Conservation (phyloP, 2,888 invertebrate species). For the Mimachlamys varia region DNA sequence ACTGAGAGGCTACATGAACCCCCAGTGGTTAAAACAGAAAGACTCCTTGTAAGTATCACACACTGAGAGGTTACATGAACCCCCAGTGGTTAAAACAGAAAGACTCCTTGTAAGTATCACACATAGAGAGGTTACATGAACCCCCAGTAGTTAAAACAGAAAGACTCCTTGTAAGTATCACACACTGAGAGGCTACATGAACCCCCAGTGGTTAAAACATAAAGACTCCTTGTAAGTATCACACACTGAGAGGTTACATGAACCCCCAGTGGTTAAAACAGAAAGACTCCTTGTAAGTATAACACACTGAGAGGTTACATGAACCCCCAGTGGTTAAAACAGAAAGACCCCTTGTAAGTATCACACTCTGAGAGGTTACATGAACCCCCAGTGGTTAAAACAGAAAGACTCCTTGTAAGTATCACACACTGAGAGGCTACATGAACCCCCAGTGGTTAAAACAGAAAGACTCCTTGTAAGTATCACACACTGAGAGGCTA, state of each 20-base stretch:
- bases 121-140: conserved; percentile 83
- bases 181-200: no score
- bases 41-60: no score
- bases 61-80: conserved; percentile 83
- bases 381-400: conserved; percentile 84
- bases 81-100: conserved; percentile 84
- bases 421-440: conserved; percentile 82
- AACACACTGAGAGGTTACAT: conserved; percentile 82
- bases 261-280: no score
- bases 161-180: no score
- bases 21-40: conserved; percentile 83
- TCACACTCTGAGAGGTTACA: conserved; percentile 82
- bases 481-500: conserved; percentile 82
- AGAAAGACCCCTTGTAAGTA: conserved; percentile 82
- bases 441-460: conserved; percentile 84
- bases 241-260: no score
- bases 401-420: conserved; percentile 83
- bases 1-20: conserved; percentile 83
- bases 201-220: no score
- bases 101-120: no score
- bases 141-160: conserved; percentile 84
- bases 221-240: no score
- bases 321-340: conserved; percentile 84
- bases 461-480: conserved; percentile 83
- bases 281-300: no score